These are phyloP conservation scores for Hippocampus guttulatus DNA, from an alignment of 2,113 vertebrate species.

Conservation along the genomic window DNA sequence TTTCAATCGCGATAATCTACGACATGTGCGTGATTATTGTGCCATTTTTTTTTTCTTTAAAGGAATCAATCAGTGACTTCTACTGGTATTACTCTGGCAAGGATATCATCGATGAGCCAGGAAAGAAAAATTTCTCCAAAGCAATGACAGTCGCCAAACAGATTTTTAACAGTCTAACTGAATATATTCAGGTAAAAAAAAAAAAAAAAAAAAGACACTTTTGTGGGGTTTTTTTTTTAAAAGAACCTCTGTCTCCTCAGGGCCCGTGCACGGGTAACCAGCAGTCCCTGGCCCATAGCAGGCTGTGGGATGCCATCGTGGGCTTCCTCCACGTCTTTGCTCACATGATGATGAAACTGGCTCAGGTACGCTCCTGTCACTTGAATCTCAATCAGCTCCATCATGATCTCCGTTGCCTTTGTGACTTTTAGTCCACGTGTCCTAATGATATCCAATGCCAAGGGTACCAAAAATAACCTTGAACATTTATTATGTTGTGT, in stretches of 20 bases:
- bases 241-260: slow-evolving; percentile 52
- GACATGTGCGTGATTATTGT: neutral
- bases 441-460: too few species aligned
- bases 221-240: neutral
- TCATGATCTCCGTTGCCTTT: neutral
- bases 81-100: slow-evolving; percentile 99
- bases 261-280: slow-evolving; percentile 95
- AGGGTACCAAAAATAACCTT: neutral
- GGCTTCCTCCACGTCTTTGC: slow-evolving; percentile 96
- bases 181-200: slow-evolving; percentile 87
- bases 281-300: slow-evolving; percentile 91
- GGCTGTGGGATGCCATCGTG: slow-evolving; percentile 93
- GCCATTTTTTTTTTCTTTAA: slow-evolving; percentile 12
- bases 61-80: slow-evolving; percentile 98
- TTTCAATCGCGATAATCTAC: neutral
- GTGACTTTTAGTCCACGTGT: neutral
- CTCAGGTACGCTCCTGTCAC: slow-evolving; percentile 76
- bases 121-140: slow-evolving; percentile 96
- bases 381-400: neutral
- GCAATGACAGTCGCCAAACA: slow-evolving; percentile 94
- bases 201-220: neutral
- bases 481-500: neutral
- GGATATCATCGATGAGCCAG: slow-evolving; percentile 89
- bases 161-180: slow-evolving; percentile 92
- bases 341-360: slow-evolving; percentile 98